Base-by-base conservation (phyloP, 2,113 vertebrate genomes). In the Eolophus roseicapilla region DNA sequence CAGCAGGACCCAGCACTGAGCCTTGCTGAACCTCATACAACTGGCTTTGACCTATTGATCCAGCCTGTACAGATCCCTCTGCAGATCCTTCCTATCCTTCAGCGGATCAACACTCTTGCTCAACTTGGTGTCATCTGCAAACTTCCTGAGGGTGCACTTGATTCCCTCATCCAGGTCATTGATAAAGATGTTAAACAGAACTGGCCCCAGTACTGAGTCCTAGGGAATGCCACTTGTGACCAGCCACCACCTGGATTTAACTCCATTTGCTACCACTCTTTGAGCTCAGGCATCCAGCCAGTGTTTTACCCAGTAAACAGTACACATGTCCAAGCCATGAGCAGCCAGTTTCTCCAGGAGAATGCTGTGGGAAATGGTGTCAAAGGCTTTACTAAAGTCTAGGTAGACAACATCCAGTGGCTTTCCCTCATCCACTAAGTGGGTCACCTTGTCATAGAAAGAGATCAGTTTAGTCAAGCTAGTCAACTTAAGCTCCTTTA, bases 401-500 rank as follows among this genome's bases (percentile, higher is more conserved):
- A 13, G 19, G 46, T 47, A 31, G 29, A 39, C 39, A 47, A 11
- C 17, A 68, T 53, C 19, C 13, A 62, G 24, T 21, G 13, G 24
- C 28, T 79, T 73, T 59, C 44, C 23, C n/a, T 80, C 76, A 41
- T 62, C 14, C 63, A 50, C 21, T n/a, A 37, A 24, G 27, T 78
- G 25, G 20, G 4, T 81, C 7, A 62, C 31, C 10, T 86, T 37
- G 47, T 43, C 18, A 8, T 33, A 47, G 53, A 47, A 74, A 55
- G 71, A 52, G 41, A 55, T 69, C 41, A 62, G 14, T 28, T 65
- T 50, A 65, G 27, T 79, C 28, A 59, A 39, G 9, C 7, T 62
- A 55, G 21, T 37, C 35, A 55, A 44, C 82, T 92, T 88, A 95
- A 96, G 67, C 71, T 53, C 47, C 85, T 97, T 97, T 95, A 95